A percentile compares a stretch with the other conserved stretches of the same genome.
Evolutionary conservation across 2,888 invertebrate species (phyloP).

Genomic region (Neelides folsomi): DNA sequence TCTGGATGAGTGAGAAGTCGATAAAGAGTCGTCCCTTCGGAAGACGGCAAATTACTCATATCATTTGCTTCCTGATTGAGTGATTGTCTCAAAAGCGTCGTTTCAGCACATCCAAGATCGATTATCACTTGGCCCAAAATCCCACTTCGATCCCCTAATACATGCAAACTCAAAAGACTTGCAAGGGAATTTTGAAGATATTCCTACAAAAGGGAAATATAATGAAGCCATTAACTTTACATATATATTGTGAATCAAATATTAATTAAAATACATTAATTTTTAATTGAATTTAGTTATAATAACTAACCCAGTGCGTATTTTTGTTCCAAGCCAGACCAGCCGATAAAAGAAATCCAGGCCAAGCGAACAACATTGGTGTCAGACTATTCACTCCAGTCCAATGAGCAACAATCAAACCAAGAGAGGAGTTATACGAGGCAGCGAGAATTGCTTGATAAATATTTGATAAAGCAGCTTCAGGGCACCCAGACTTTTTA

Average conservation of each 20-base stretch:
- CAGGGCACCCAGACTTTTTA: constrained; percentile 47
- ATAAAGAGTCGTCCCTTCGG: constrained; percentile 46
- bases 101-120: constrained; percentile 47
- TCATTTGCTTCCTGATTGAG: constrained; percentile 42
- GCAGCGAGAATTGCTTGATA: constrained; percentile 45
- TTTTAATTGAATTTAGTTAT: neutral
- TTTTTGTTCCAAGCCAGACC: constrained; percentile 48
- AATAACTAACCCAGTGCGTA: constrained; percentile 38
- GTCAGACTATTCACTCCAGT: constrained; percentile 47
- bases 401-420: constrained; percentile 47
- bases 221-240: neutral
- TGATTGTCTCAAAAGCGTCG: constrained; percentile 42
- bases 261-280: neutral
- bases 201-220: constrained; percentile 37
- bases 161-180: constrained; percentile 44
- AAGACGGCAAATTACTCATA: constrained; percentile 43
- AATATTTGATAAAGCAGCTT: constrained; percentile 46
- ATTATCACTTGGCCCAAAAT: constrained; percentile 43
- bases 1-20: constrained; percentile 49
- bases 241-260: neutral
- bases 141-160: constrained; percentile 42
- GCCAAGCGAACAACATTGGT: constrained; percentile 47
- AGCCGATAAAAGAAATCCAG: constrained; percentile 45
- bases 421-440: constrained; percentile 41
- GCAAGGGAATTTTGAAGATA: constrained; percentile 42